Evolutionary conservation across 2,113 vertebrate genomes (phyloP), one percentile per base, ranked within the genome.

Genomic region (Macrotus californicus): DNA sequence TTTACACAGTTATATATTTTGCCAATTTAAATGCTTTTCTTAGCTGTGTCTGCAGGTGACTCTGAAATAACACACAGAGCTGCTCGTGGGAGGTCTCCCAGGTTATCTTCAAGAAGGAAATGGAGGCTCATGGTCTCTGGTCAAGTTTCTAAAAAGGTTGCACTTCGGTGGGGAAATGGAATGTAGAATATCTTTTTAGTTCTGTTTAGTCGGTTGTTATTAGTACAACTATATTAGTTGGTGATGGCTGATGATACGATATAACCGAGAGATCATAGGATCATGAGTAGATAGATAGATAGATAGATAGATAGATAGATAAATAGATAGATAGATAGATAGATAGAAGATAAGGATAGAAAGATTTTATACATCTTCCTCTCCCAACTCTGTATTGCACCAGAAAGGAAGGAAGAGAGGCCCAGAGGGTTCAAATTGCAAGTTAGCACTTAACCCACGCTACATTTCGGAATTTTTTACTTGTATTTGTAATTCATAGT

Each of bases 1-100:
- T 92, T 97, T 97, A 84, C 39, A 87, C 84, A 46, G 31, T 67
- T 94, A 77, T 59, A 88, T 80, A 66, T 93, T 93, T 89, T 94
- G 48, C 43, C 29, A 85, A 73, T 52, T 80, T 95, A 94, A 94
- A 86, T 85, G 39, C 19, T 92, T 89, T 96, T 80, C 87, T 80
- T 93, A 96, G 69, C 93, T 76, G 2, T 72, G 6, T 90, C 82
- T 92, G 13, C 82, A 81, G 61, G 21, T n/a, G 18, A 70, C 83
- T 50, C 7, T 48, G 94, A 69, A 89, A 48, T 4, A n/a, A 56
- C 75, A 19, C 15, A 36, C 72, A n/a, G n/a, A 72, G 12, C 34
- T 96, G 22, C 41, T 73, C 9, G 15, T 34, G 61, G 14, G 67
- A 24, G 29, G 50, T 56, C 43, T 94, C 86, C 24, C 10, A 79